Base-by-base conservation (phyloP, 2,113 vertebrate species). In the Paradisaea rubra region DNA sequence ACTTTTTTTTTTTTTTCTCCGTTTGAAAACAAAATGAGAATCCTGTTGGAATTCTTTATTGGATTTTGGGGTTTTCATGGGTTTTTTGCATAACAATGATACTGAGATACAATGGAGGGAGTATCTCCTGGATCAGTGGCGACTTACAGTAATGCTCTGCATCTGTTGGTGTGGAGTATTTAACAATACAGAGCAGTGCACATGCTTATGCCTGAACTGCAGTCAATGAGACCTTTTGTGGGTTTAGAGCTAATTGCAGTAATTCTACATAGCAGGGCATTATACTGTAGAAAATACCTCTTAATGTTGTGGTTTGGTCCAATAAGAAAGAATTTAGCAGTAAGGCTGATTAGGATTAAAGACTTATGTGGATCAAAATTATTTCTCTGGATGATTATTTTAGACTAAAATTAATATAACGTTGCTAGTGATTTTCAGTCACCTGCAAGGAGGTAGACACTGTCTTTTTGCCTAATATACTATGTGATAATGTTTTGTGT, bases 331-430 rank as follows among this genome's bases (percentile, higher is more conserved):
- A 73, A 74, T 74, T 83, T 71, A 88, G 7, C 37, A 71, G 12
- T 59, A 64, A 91, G 23, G 23, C 64, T 71, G 66, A 78, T 94
- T 25, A 90, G 82, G 59, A 81, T 95, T 91, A 86, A 72, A 53
- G 66, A 88, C 14, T 80, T 73, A 47, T 8, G 33, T 60, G 61
- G 41, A 39, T 86, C 71, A 88, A 71, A 91, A 59, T 68, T 68
- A 76, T 81, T 89, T 89, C 17, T 53, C 47, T 66, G 24, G 47
- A 19, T 91, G 6, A 56, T 83, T 69, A 76, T 66, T 49, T 63
- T 86, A 59, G n/a, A 45, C 39, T 83, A 37, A 77, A 66, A 31
- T 52, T 77, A 71, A 47, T 61, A 13, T 8, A 41, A 53, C 47
- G 92, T 76, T 80, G 18, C 42, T 70, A 27, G 33, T 74, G 42